A percentile compares a stretch with the other conserved stretches of the same genome.
Conservation (phyloP, 1,140 invertebrate genomes). For the Coelopa frigida region DNA sequence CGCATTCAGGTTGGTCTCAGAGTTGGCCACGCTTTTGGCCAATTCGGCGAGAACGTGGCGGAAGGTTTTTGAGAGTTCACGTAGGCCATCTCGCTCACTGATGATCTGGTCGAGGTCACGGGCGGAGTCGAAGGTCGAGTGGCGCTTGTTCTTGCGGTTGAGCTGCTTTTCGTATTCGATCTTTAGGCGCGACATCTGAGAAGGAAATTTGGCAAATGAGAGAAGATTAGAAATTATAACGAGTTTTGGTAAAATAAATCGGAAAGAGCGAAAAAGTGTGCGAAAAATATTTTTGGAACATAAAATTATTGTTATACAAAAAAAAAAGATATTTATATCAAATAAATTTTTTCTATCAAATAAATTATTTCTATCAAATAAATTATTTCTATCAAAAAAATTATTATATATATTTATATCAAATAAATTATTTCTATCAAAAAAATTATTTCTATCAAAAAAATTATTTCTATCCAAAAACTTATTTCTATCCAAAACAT, state of each 20-base stretch:
- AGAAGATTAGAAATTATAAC: too few relatives aligned
- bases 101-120: constrained; percentile 51
- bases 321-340: too few relatives aligned
- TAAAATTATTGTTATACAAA: not conserved
- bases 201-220: too few relatives aligned
- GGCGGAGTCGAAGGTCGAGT: constrained; percentile 51
- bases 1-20: constrained; percentile 70
- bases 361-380: not conserved
- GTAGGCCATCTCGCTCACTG: constrained; percentile 46
- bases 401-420: too few relatives aligned
- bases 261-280: not conserved
- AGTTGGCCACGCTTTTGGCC: constrained; percentile 61
- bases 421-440: too few relatives aligned
- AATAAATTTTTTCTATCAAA: too few relatives aligned
- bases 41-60: constrained; percentile 54
- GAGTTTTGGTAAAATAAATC: too few relatives aligned
- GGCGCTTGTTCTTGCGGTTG: constrained; percentile 48
- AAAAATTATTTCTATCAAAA: too few relatives aligned
- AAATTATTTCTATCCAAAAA: too few relatives aligned
- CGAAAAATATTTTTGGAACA: not conserved
- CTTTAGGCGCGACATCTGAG: constrained; percentile 47
- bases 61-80: constrained; percentile 38
- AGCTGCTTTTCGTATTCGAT: constrained; percentile 43
- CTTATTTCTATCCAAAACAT: too few relatives aligned
- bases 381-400: not conserved